phyloP scores from a whole-genome alignment of 2,888 invertebrate genomes.

The Habrosyne pyritoides region DNA sequence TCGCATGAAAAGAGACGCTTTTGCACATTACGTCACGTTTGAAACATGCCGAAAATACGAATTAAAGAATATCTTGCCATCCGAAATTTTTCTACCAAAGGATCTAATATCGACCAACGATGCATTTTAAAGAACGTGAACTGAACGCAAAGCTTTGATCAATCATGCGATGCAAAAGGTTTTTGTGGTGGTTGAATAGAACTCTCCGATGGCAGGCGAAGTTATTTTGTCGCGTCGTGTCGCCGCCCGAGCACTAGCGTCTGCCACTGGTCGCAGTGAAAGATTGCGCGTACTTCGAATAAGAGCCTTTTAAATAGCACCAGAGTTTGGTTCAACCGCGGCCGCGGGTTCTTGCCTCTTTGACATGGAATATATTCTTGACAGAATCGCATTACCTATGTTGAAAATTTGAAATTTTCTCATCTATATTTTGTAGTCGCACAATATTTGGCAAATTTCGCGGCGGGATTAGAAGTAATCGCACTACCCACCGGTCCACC shows the following conservation, averaged over 20 bases:
- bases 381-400: slow-evolving; percentile 35
- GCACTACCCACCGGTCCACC: slow-evolving; percentile 1
- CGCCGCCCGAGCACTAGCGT: slow-evolving; percentile 45
- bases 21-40: slow-evolving; percentile 36
- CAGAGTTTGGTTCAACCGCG: slow-evolving; percentile 44
- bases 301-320: slow-evolving; percentile 67
- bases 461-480: not conserved
- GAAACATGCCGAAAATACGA: slow-evolving; percentile 18
- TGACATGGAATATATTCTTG: slow-evolving; percentile 48
- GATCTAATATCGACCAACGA: slow-evolving; percentile 39
- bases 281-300: slow-evolving; percentile 64
- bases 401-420: slow-evolving; percentile 6
- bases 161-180: slow-evolving; percentile 76
- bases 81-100: slow-evolving; percentile 16
- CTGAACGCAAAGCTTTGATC: slow-evolving; percentile 74
- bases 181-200: slow-evolving; percentile 74
- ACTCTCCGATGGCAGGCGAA: slow-evolving; percentile 57
- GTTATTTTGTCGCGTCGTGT: slow-evolving; percentile 67
- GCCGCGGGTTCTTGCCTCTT: slow-evolving; percentile 22
- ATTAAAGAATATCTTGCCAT: slow-evolving; percentile 15
- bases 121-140: slow-evolving; percentile 66
- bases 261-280: slow-evolving; percentile 60
- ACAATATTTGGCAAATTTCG: not conserved
- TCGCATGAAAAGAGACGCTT: slow-evolving; percentile 41
- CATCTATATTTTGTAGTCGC: slow-evolving; percentile 1